phyloP scores from a whole-genome alignment of 1,140 invertebrate genomes.

The Aphelenchoides besseyi region DNA sequence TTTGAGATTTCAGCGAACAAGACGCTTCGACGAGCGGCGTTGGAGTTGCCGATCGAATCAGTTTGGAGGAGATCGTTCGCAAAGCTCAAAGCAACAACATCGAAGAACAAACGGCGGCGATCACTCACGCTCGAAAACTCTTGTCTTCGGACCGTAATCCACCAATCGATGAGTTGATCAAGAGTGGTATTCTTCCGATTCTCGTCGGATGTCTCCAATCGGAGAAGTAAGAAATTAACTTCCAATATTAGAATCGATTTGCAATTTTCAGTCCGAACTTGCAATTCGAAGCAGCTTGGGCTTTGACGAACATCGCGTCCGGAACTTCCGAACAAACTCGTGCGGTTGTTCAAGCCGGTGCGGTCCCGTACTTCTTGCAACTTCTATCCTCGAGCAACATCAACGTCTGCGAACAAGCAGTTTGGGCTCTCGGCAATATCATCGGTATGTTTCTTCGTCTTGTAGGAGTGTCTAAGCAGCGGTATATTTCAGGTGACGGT shows the following conservation, averaged over 20 bases:
- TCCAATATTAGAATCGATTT: slow-evolving; percentile 30
- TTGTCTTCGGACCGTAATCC: slow-evolving; percentile 94
- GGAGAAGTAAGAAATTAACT: slow-evolving; percentile 72
- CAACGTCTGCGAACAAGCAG: slow-evolving; percentile 97
- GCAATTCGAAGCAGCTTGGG: slow-evolving; percentile 99
- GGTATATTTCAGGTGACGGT: too few relatives aligned
- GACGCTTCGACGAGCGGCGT: slow-evolving; percentile 36
- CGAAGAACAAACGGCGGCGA: slow-evolving; percentile 54
- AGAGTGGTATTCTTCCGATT: slow-evolving; percentile 85
- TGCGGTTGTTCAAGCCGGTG: slow-evolving; percentile 84
- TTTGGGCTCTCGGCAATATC: slow-evolving; percentile 97
- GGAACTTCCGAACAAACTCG: slow-evolving; percentile 93
- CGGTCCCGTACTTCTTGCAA: slow-evolving; percentile 88
- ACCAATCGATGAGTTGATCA: slow-evolving; percentile 93
- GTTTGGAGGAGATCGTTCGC: slow-evolving; percentile 48
- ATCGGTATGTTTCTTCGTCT: slow-evolving; percentile 69
- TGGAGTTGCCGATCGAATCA: slow-evolving; percentile 25
- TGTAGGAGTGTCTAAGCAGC: slow-evolving; percentile 23
- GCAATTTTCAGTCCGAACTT: slow-evolving; percentile 73
- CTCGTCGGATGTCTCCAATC: slow-evolving; percentile 83
- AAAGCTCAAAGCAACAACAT: slow-evolving; percentile 52
- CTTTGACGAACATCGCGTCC: slow-evolving; percentile 95
- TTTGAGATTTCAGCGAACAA: slow-evolving; percentile 23
- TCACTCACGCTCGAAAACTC: slow-evolving; percentile 72
- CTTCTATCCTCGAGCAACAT: slow-evolving; percentile 83